Evolutionary conservation across 2,797 vertebrate species (phyloP), one percentile per base, ranked within the genome.

Genomic region (Cuculus canorus): DNA sequence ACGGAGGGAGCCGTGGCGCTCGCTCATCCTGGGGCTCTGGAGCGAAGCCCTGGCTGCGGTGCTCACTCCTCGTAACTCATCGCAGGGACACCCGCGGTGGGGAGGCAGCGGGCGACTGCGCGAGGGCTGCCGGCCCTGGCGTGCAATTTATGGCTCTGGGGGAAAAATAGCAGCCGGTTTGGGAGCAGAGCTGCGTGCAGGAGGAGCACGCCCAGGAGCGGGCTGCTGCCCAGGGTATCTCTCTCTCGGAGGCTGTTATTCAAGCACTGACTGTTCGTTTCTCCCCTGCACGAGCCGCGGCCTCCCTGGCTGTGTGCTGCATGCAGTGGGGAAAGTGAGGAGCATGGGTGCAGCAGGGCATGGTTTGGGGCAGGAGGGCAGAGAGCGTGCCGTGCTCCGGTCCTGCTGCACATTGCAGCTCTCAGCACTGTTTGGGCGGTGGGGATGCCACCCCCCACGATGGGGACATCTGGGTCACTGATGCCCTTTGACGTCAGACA

Each of bases 51-150:
- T 39, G 80, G 91, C 91, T 4, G 35, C 32, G 4, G 69, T 17
- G 22, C 96, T 95, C 63, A 2, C 95, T 92, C 92, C 96, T 96
- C 90, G 53, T 97, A 97, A 96, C 90, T 95, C 96, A 96, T 78
- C 35, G 27, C 43, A 1, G 59, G 86, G 93, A 89, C 78, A 66
- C 78, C 39, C 39, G 45, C 32, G 11, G 61, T 43, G 89, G 88
- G 91, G 82, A 94, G 86, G 72, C 80, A 43, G 86, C 14, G 30
- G 54, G 73, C 1, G 27, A 53, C 80, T 1, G 25, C 2, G 6
- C 2, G 4, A 86, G 69, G 73, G 35, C 61, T 1, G 22, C 64
- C 0, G 39, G 80, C 69, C 84, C 86, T 43, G 1, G 37, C 8
- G 5, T 0, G 30, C 94, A 23, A 94, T 96, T 96, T 96, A 95